These are phyloP conservation scores for Neoascia interrupta DNA, from an alignment of 2,888 invertebrate genomes.

Conservation along the genomic window DNA sequence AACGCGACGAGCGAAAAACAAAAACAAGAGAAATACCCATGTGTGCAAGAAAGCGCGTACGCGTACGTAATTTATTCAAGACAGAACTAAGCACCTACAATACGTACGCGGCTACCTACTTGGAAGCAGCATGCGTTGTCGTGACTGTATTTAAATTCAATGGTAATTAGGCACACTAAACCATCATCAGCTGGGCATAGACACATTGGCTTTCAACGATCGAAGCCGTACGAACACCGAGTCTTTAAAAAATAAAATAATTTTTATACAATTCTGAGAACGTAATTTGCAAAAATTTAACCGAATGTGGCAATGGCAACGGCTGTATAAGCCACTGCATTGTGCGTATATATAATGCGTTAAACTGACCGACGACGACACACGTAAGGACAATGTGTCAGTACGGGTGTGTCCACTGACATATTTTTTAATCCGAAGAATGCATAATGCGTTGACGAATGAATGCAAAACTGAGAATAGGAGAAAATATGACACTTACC, in stretches of 20 bases:
- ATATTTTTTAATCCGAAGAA: constrained; percentile 10
- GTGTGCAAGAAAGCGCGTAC: constrained; percentile 56
- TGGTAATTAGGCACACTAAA: constrained; percentile 67
- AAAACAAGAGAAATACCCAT: constrained; percentile 1
- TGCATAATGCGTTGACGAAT: too few species aligned
- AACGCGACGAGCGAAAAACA: constrained; percentile 16
- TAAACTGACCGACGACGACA: constrained; percentile 28
- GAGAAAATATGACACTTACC: constrained; percentile 88
- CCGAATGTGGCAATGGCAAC: constrained; percentile 21
- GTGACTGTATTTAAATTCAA: constrained; percentile 70
- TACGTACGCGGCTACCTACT: constrained; percentile 24
- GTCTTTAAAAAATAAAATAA: too few species aligned
- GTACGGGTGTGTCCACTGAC: constrained; percentile 20
- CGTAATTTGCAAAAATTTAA: constrained; percentile 36
- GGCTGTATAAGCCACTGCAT: constrained; percentile 12
- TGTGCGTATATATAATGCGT: constrained; percentile 17
- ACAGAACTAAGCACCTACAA: constrained; percentile 46
- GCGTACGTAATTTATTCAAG: constrained; percentile 57
- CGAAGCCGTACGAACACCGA: too few species aligned
- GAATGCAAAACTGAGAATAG: too few species aligned
- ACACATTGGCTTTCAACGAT: too few species aligned
- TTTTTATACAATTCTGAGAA: constrained; percentile 41
- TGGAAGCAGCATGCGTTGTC: constrained; percentile 37
- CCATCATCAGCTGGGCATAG: too few species aligned
- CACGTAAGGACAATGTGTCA: constrained; percentile 26